Conservation (phyloP, 2,888 invertebrate species). For the Dicroscelio sp. region DNA sequence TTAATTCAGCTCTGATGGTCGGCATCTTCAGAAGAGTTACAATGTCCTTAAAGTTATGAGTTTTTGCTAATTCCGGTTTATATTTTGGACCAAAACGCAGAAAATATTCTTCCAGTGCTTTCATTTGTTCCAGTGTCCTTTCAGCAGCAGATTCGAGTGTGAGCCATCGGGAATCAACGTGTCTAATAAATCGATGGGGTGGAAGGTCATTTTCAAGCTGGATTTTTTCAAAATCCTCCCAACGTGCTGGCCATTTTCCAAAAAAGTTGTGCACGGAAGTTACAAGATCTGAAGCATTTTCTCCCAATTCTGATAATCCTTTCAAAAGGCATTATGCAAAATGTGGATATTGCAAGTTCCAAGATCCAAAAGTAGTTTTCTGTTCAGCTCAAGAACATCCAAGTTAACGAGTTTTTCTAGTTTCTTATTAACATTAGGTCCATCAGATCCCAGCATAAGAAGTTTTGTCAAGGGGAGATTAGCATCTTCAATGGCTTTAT, state of each 20-base stretch:
- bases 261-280: slow-evolving; percentile 57
- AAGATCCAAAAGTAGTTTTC: slow-evolving; percentile 23
- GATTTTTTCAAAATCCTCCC: slow-evolving; percentile 62
- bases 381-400: neutral
- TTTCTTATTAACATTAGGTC: slow-evolving; percentile 61
- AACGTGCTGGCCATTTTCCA: slow-evolving; percentile 30
- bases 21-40: slow-evolving; percentile 1
- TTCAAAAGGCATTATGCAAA: slow-evolving; percentile 64
- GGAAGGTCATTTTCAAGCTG: slow-evolving; percentile 51
- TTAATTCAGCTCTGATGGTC: slow-evolving; percentile 51
- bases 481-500: slow-evolving; percentile 25
- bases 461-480: slow-evolving; percentile 36
- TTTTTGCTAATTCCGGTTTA: neutral
- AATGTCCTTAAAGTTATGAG: slow-evolving; percentile 31
- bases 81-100: slow-evolving; percentile 18
- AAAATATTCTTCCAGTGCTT: slow-evolving; percentile 55
- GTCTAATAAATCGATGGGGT: slow-evolving; percentile 53
- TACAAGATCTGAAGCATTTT: slow-evolving; percentile 51
- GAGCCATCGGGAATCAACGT: slow-evolving; percentile 61
- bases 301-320: slow-evolving; percentile 50
- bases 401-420: slow-evolving; percentile 21
- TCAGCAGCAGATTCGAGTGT: slow-evolving; percentile 50
- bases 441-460: slow-evolving; percentile 57
- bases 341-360: slow-evolving; percentile 70
- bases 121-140: slow-evolving; percentile 57